These are phyloP conservation scores for Porphyrio hochstetteri DNA, from an alignment of 2,113 vertebrate genomes.

Conservation along the genomic window DNA sequence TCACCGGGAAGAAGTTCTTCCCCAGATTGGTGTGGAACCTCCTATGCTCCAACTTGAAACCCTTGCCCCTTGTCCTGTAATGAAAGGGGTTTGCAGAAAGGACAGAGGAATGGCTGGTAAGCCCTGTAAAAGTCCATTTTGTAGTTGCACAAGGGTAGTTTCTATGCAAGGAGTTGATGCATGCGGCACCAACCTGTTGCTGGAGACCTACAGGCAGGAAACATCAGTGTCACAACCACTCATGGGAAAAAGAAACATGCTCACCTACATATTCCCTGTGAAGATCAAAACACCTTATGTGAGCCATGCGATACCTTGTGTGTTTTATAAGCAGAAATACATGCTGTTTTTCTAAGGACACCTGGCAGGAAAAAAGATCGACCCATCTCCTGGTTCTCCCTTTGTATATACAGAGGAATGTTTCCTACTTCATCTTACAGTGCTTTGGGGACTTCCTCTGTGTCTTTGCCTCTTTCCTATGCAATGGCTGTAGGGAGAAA, in stretches of 20 bases:
- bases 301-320: too few relatives aligned
- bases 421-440: background rate
- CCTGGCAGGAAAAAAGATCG: background rate
- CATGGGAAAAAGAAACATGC: background rate
- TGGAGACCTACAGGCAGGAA: background rate
- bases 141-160: background rate
- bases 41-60: too few relatives aligned
- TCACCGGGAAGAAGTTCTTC: too few relatives aligned
- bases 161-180: background rate
- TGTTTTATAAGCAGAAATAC: background rate
- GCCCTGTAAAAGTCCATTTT: background rate
- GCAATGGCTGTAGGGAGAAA: background rate
- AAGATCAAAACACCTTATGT: background rate
- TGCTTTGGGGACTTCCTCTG: background rate
- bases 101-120: background rate
- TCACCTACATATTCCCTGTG: background rate
- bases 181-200: background rate
- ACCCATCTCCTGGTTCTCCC: background rate
- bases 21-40: too few relatives aligned
- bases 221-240: background rate
- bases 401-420: background rate
- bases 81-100: background rate
- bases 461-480: background rate
- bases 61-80: too few relatives aligned
- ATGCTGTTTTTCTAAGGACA: background rate